Evolutionary conservation across 1,140 invertebrate genomes (phyloP).

Genomic region (Acromyrmex charruanus): DNA sequence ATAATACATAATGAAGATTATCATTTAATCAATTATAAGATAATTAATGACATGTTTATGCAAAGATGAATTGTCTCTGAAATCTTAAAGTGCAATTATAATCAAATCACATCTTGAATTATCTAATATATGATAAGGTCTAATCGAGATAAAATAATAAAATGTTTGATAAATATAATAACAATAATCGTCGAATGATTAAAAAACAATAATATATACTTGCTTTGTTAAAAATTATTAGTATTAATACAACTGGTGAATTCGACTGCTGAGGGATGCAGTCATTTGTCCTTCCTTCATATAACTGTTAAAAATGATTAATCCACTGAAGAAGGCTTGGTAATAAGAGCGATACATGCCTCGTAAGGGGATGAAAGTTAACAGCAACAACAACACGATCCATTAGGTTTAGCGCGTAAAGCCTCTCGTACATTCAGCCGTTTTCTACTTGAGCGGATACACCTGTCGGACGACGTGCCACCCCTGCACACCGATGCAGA

Average conservation of each 20-base stretch:
- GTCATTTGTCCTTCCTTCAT: not conserved
- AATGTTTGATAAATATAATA: not conserved
- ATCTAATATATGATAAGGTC: not conserved
- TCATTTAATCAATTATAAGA: slow-evolving; percentile 1
- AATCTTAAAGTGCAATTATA: not conserved
- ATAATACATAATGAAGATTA: slow-evolving; percentile 8
- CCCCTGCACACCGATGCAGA: slow-evolving; percentile 12
- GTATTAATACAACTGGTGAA: not conserved
- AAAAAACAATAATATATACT: slow-evolving; percentile 1
- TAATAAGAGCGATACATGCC: not conserved
- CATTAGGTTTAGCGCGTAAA: slow-evolving; percentile 30
- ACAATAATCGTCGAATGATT: not conserved
- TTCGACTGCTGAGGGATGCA: not conserved
- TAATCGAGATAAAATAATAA: not conserved
- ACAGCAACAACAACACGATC: slow-evolving; percentile 32
- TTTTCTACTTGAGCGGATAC: slow-evolving; percentile 44
- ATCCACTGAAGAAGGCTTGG: not conserved
- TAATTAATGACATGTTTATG: slow-evolving; percentile 6
- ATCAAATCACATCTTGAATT: not conserved
- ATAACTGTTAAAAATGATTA: slow-evolving; percentile 7
- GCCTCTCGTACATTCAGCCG: slow-evolving; percentile 15
- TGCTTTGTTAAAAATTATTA: not conserved
- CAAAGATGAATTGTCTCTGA: not conserved
- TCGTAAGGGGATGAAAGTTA: slow-evolving; percentile 43
- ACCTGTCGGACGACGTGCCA: slow-evolving; percentile 27